Evolutionary conservation across 2,888 invertebrate genomes (phyloP), one percentile per base, ranked within the genome.

Genomic region (Aphidoletes aphidimyza): DNA sequence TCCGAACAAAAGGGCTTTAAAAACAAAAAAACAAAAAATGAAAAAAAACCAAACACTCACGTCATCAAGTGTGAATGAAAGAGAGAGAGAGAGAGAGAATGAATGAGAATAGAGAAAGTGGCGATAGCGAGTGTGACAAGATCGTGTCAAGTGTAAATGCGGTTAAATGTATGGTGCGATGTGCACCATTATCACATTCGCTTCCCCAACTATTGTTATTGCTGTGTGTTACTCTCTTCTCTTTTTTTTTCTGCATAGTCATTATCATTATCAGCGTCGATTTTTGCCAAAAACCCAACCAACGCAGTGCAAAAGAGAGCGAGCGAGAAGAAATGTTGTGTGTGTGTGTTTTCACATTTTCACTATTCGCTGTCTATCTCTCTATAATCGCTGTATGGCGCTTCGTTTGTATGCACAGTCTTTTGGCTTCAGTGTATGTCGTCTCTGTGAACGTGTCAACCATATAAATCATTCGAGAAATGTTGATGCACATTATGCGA

Each of bases 401-500:
- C 42, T 19, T 47, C 47, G 8, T 17, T 47, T 2, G 9, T 19
- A 3, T 47, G 17, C 8, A 47, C 47, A 3, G 19, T 2, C 17
- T 17, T 11, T 11, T 47, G 3, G 19, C 17, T 3, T 17, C 47
- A 2, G 17, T 6, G 42, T 9, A 42, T 11, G 9, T 47, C 19
- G 22, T 54, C 22, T 54, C 54, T 54, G 6, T 54, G 54, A 54
- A 54, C 54, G 54, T 54, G 54, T 54, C 54, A 54, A 54, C 54
- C 54, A 26, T 54, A 54, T 54, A 26, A 54, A 54, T 54, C 54
- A 54, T 54, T 54, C 11, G 54, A n/a, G 11, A 54, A 54, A 54
- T 54, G 54, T 54, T 54, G 54, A 26, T 54, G 54, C 54, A 54
- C 54, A 54, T 54, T 54, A 54, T 54, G 26, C 54, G 54, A 54